These are phyloP conservation scores for Rhinatrema bivittatum DNA, from an alignment of 2,797 vertebrate genomes.

Conservation along the genomic window DNA sequence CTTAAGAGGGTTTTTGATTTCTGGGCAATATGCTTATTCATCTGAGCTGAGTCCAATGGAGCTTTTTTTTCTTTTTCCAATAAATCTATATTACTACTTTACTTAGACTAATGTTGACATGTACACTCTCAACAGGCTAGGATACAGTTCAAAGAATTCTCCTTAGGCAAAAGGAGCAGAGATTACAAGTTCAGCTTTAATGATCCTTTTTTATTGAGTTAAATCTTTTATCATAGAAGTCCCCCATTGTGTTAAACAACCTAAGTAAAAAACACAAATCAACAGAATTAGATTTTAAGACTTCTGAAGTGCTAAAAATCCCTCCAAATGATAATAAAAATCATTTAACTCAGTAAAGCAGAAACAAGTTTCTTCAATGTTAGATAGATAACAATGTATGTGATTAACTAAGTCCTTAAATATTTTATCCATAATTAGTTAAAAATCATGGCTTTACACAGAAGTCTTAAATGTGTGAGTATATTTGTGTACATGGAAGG, in stretches of 20 bases:
- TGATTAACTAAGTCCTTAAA: too few relatives aligned
- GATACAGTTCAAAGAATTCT: background rate
- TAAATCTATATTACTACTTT: background rate
- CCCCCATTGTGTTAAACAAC: constrained; percentile 21
- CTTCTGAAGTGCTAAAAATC: constrained; percentile 7
- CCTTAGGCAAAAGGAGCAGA: constrained; percentile 1
- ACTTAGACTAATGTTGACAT: background rate
- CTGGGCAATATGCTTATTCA: too few relatives aligned
- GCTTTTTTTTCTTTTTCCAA: background rate
- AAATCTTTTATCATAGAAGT: constrained; percentile 2
- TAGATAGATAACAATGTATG: background rate
- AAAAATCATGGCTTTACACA: constrained; percentile 13
- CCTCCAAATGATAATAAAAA: constrained; percentile 5
- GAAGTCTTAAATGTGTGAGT: too few relatives aligned
- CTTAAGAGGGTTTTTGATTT: too few relatives aligned
- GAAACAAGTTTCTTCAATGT: background rate
- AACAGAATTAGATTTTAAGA: constrained; percentile 17
- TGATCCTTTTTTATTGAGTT: constrained; percentile 1
- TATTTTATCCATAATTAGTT: background rate
- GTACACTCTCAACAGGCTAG: background rate
- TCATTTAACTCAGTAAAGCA: background rate
- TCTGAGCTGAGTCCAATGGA: too few relatives aligned
- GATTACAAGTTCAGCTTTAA: constrained; percentile 2
- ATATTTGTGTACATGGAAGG: too few relatives aligned
- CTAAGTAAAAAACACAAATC: constrained; percentile 22